Evolutionary conservation across 2,113 vertebrate species (phyloP).

Genomic region (Vidua chalybeata): DNA sequence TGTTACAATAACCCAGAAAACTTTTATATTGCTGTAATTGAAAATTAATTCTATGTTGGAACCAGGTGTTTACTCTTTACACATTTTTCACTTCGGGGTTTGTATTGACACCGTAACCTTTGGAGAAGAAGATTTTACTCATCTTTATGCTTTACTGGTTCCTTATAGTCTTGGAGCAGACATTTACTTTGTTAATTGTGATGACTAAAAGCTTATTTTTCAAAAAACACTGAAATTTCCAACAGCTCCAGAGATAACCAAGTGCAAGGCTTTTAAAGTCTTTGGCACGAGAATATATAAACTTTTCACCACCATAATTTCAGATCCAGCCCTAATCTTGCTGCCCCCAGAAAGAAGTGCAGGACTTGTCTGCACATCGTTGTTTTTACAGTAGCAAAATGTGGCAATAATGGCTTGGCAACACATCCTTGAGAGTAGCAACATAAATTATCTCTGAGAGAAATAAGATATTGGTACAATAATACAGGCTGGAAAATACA

Average conservation of each 20-base stretch:
- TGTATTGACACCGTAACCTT: background rate
- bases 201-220: background rate
- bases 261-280: background rate
- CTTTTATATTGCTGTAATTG: background rate
- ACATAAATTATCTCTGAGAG: background rate
- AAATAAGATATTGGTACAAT: background rate
- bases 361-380: background rate
- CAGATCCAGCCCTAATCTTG: background rate
- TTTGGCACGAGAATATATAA: background rate
- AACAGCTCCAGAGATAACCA: background rate
- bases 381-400: background rate
- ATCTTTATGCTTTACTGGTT: background rate
- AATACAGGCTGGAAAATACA: background rate
- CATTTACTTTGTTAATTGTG: background rate
- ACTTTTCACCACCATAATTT: background rate
- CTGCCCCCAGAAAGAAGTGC: background rate
- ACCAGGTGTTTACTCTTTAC: background rate
- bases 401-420: background rate
- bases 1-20: background rate
- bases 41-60: background rate
- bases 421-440: background rate
- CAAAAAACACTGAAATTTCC: background rate
- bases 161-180: background rate
- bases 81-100: background rate
- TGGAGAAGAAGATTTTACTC: background rate